Percentiles rank a stretch among this genome's conserved stretches.
Conservation (phyloP, 2,797 vertebrate genomes). For the Distichodus sexfasciatus region DNA sequence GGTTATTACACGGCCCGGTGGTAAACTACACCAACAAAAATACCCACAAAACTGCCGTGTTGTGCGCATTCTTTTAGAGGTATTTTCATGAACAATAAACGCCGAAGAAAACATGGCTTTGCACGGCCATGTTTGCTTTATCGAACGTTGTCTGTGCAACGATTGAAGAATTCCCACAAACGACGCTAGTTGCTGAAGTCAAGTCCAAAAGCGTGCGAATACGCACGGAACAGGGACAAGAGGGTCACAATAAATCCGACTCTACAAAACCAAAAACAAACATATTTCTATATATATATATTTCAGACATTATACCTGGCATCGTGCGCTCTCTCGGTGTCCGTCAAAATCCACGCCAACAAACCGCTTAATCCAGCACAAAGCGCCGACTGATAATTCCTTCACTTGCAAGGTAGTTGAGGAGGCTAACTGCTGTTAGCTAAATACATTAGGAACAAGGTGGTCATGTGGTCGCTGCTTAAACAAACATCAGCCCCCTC, state of each 20-base stretch:
- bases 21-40: too few species aligned
- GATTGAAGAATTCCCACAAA: background rate
- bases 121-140: too few species aligned
- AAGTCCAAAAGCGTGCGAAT: slow-evolving; percentile 4
- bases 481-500: slow-evolving; percentile 65
- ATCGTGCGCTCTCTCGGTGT: slow-evolving; percentile 56
- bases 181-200: background rate
- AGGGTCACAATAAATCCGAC: background rate
- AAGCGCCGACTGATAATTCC: slow-evolving; percentile 24
- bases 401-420: slow-evolving; percentile 31
- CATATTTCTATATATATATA: too few species aligned
- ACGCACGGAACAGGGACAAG: background rate
- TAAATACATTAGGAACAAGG: slow-evolving; percentile 55
- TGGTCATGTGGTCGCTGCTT: slow-evolving; percentile 70
- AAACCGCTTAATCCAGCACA: slow-evolving; percentile 37
- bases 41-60: too few species aligned
- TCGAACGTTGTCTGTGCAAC: too few species aligned
- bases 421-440: slow-evolving; percentile 44
- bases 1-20: too few species aligned
- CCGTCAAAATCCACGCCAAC: slow-evolving; percentile 40
- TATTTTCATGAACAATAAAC: too few species aligned
- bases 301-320: slow-evolving; percentile 67
- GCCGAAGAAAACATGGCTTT: background rate
- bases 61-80: too few species aligned
- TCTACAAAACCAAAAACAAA: background rate